Percentiles rank a stretch among this genome's conserved stretches.
These are phyloP conservation scores for Allygus modestus DNA, from an alignment of 2,888 invertebrate species.

Conservation along the genomic window DNA sequence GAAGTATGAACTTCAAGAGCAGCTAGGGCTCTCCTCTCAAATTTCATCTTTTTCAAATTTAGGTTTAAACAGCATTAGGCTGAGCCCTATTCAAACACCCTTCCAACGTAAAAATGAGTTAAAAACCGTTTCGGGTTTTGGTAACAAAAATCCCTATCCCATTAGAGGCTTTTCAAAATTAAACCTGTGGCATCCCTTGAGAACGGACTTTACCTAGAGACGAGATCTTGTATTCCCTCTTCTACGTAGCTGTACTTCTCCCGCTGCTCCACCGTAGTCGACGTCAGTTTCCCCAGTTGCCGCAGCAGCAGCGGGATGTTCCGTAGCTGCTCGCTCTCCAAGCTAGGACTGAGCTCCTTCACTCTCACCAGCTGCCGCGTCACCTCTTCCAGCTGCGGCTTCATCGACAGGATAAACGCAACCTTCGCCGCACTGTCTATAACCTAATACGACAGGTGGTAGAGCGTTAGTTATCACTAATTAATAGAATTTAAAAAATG, in stretches of 20 bases:
- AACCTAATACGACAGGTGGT: conserved; percentile 19
- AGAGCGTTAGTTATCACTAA: too few species aligned
- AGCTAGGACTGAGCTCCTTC: conserved; percentile 42
- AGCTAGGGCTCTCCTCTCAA: too few species aligned
- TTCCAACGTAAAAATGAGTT: too few species aligned
- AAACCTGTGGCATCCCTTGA: too few species aligned
- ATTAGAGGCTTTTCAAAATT: too few species aligned
- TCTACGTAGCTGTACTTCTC: conserved; percentile 12
- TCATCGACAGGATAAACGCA: conserved; percentile 56
- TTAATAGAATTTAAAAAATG: too few species aligned
- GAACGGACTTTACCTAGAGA: neutral
- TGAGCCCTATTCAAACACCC: too few species aligned
- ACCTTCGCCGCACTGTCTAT: conserved; percentile 61
- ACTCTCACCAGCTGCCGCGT: conserved; percentile 35
- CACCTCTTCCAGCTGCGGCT: conserved; percentile 50
- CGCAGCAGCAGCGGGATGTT: conserved; percentile 53
- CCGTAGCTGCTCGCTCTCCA: conserved; percentile 60
- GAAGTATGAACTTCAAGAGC: too few species aligned
- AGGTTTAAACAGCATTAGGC: too few species aligned
- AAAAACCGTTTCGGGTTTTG: too few species aligned
- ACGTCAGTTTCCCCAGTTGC: neutral
- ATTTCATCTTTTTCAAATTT: too few species aligned
- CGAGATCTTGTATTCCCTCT: conserved; percentile 37
- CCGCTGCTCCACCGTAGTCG: conserved; percentile 5
- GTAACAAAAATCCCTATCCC: too few species aligned